phyloP scores from a whole-genome alignment of 2,888 invertebrate genomes.

The Lithophane ornitopus region DNA sequence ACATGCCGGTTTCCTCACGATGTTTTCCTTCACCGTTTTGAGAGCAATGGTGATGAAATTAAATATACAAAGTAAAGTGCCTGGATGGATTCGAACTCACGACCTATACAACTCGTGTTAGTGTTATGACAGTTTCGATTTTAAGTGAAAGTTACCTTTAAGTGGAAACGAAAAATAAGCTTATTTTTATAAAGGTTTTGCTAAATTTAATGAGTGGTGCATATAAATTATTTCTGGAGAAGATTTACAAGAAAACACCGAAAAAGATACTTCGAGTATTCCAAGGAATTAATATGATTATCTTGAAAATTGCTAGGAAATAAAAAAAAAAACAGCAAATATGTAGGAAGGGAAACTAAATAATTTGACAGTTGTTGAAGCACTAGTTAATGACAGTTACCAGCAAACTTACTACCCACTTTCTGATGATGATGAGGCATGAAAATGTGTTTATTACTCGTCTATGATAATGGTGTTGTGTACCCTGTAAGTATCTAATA shows the following conservation, averaged over 20 bases:
- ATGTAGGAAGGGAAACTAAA: background rate
- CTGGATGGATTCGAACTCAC: too few relatives aligned
- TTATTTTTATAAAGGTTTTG: background rate
- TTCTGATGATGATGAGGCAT: background rate
- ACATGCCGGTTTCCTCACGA: too few relatives aligned
- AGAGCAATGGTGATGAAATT: too few relatives aligned
- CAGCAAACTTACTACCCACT: background rate
- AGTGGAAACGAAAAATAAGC: background rate
- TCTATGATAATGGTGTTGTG: conserved; percentile 16
- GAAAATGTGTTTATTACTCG: conserved; percentile 21
- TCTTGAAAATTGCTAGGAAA: background rate
- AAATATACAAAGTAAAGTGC: too few relatives aligned
- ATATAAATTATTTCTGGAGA: background rate
- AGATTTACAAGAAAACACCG: background rate
- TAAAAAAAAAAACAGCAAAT: too few relatives aligned
- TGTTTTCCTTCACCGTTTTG: too few relatives aligned
- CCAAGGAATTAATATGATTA: background rate
- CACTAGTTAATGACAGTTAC: background rate
- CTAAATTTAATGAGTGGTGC: background rate
- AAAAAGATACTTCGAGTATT: background rate
- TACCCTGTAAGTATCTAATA: conserved; percentile 51
- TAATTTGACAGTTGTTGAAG: background rate
- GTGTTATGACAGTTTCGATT: background rate
- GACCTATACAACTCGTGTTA: too few relatives aligned
- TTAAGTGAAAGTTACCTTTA: background rate